A percentile compares a stretch with the other conserved stretches of the same genome.
phyloP scores from a whole-genome alignment of 1,140 invertebrate species.

The Achatina immaculata region DNA sequence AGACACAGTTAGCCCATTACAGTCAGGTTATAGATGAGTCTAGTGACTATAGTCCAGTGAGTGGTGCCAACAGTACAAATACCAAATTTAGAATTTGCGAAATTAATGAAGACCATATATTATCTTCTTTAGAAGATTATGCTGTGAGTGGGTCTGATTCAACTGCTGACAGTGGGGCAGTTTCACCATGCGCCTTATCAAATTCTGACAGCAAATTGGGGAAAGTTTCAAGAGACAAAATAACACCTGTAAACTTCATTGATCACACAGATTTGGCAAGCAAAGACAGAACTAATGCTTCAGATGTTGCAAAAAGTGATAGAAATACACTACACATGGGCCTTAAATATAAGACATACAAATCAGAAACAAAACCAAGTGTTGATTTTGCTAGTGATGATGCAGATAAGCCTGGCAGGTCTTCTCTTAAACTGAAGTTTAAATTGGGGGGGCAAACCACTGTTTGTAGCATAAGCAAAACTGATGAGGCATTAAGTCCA shows the following conservation, averaged over 20 bases:
- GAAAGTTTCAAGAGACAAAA: too few species aligned
- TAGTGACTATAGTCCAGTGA: too few species aligned
- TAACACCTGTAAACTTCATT: too few species aligned
- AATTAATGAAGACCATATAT: not conserved
- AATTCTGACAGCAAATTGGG: not conserved
- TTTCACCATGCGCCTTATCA: not conserved
- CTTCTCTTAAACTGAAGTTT: not conserved
- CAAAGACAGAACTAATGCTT: not conserved
- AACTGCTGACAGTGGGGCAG: not conserved
- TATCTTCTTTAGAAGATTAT: too few species aligned
- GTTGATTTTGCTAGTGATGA: not conserved
- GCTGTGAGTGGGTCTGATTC: not conserved
- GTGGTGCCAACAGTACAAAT: too few species aligned
- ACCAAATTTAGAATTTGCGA: too few species aligned
- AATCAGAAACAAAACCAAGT: not conserved
- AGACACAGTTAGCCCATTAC: not conserved
- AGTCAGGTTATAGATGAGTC: too few species aligned
- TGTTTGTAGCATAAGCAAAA: constrained; percentile 2
- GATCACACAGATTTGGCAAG: not conserved
- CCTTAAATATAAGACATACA: not conserved
- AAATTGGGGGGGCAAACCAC: not conserved
- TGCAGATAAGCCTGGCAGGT: not conserved
- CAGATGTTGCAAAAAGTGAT: not conserved
- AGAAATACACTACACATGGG: not conserved
- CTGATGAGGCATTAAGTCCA: not conserved